Conservation (phyloP, 2,888 invertebrate genomes). For the Cactoblastis cactorum region DNA sequence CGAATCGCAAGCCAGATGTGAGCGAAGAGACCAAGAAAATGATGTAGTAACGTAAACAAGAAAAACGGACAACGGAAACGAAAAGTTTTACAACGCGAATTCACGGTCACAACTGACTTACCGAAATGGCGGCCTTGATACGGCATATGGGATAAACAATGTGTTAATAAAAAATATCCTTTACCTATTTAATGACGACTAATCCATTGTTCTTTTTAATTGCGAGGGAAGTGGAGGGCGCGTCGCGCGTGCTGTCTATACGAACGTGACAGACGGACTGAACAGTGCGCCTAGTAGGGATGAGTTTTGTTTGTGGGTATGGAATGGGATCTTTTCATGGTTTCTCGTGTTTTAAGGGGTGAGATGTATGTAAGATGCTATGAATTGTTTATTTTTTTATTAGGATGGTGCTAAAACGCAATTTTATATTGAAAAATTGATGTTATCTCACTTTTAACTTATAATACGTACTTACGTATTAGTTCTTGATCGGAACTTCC, state of each 20-base stretch:
- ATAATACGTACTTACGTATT: no score
- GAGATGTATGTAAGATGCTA: background rate
- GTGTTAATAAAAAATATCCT: conserved; percentile 36
- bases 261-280: background rate
- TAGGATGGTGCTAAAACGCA: no score
- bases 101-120: conserved; percentile 19
- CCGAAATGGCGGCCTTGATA: conserved; percentile 14
- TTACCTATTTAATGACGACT: conserved; percentile 57
- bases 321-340: background rate
- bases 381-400: no score
- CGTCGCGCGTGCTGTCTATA: background rate
- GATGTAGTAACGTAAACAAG: conserved; percentile 19
- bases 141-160: conserved; percentile 29
- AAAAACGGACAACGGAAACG: conserved; percentile 22
- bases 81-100: conserved; percentile 26
- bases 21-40: conserved; percentile 4
- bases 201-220: conserved; percentile 60
- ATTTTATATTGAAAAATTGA: no score
- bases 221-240: conserved; percentile 24
- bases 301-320: background rate
- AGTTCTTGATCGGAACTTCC: no score
- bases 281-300: background rate
- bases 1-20: conserved; percentile 5
- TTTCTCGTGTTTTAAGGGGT: background rate
- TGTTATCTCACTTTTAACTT: no score